phyloP scores from a whole-genome alignment of 1,140 invertebrate species.

The Leptestheria dahalacensis region DNA sequence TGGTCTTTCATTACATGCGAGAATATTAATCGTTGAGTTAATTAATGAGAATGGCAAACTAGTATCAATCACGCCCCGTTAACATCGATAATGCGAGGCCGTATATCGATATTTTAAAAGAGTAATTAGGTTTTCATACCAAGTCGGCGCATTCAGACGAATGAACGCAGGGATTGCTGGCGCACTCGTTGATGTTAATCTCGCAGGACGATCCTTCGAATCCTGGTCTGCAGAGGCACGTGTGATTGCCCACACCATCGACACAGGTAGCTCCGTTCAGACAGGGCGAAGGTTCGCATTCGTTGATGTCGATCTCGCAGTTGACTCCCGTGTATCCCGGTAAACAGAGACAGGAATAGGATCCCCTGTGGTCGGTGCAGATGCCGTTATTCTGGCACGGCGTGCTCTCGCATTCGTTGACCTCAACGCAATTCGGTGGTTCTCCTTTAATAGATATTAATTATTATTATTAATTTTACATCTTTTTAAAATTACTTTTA shows the following conservation, averaged over 20 bases:
- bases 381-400: constrained; percentile 27
- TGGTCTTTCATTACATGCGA: no score
- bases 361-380: constrained; percentile 21
- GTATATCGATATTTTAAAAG: no score
- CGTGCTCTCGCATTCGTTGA: constrained; percentile 19
- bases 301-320: constrained; percentile 29
- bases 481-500: no score
- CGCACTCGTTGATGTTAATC: constrained; percentile 69
- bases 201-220: constrained; percentile 63
- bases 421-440: constrained; percentile 16
- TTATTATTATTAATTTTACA: background rate
- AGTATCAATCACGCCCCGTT: no score
- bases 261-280: constrained; percentile 56
- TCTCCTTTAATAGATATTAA: background rate
- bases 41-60: no score
- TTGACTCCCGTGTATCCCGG: constrained; percentile 34
- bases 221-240: constrained; percentile 52
- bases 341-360: constrained; percentile 30
- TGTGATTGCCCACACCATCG: constrained; percentile 54
- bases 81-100: no score
- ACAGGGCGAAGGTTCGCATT: constrained; percentile 42
- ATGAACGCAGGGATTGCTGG: constrained; percentile 25
- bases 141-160: constrained; percentile 21
- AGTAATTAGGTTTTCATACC: constrained; percentile 14
- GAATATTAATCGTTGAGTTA: no score